Percentiles rank a stretch among this genome's conserved stretches.
phyloP scores from a whole-genome alignment of 2,888 invertebrate genomes.

The Drosophila sordidula region DNA sequence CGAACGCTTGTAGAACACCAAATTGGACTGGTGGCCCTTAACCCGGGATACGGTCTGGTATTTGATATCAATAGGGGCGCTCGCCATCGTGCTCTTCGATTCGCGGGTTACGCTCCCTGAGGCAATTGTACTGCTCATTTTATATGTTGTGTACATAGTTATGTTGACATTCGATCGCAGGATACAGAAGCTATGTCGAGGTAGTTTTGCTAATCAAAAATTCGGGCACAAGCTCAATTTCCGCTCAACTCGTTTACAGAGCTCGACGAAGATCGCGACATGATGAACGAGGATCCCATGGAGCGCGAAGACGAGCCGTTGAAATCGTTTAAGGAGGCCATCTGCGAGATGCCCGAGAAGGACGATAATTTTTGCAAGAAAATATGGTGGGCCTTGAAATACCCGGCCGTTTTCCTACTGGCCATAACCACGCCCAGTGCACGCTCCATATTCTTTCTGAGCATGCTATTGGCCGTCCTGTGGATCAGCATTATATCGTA shows the following conservation, averaged over 20 bases:
- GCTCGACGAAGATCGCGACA: not conserved
- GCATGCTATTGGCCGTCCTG: constrained; percentile 94
- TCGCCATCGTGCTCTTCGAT: constrained; percentile 35
- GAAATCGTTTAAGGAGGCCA: constrained; percentile 88
- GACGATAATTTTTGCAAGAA: not conserved
- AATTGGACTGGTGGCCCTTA: constrained; percentile 67
- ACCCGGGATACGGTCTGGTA: constrained; percentile 58
- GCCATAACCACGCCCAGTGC: constrained; percentile 89
- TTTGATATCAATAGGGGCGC: constrained; percentile 21
- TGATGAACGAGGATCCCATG: constrained; percentile 88
- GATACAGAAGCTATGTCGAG: constrained; percentile 17
- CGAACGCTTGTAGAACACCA: constrained; percentile 4
- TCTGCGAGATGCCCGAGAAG: constrained; percentile 29
- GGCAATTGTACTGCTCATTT: not conserved
- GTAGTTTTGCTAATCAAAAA: constrained; percentile 20
- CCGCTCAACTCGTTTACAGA: constrained; percentile 18
- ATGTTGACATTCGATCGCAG: constrained; percentile 40
- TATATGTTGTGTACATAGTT: constrained; percentile 35
- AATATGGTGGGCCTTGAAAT: constrained; percentile 50
- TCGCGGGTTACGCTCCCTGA: constrained; percentile 18
- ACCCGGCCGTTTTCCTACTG: constrained; percentile 78
- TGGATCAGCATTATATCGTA: constrained; percentile 96
- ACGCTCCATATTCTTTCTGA: constrained; percentile 88
- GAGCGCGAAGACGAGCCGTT: constrained; percentile 92
- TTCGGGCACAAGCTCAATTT: not conserved